These are phyloP conservation scores for Rhagonycha fulva DNA, from an alignment of 2,888 invertebrate genomes.

Conservation along the genomic window DNA sequence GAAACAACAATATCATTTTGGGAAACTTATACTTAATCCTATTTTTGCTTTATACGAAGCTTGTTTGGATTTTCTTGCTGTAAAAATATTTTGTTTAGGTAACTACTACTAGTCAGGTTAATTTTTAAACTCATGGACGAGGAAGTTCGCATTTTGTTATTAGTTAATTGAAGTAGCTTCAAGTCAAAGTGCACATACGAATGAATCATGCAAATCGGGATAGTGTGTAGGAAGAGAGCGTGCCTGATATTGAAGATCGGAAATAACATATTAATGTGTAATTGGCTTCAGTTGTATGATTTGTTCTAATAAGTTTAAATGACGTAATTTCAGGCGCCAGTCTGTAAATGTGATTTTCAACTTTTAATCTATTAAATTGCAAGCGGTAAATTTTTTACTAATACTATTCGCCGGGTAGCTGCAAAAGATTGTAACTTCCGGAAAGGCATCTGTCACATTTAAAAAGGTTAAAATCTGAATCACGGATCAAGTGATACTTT, in stretches of 20 bases:
- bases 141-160: constrained; percentile 21
- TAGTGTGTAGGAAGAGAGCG: constrained; percentile 32
- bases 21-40: background rate
- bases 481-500: background rate
- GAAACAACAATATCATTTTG: background rate
- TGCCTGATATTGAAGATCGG: constrained; percentile 36
- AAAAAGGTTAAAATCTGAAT: background rate
- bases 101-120: background rate
- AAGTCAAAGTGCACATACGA: constrained; percentile 25
- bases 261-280: constrained; percentile 44
- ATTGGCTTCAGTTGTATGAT: constrained; percentile 41
- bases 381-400: background rate
- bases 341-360: constrained; percentile 8
- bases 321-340: constrained; percentile 42
- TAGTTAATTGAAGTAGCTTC: constrained; percentile 15
- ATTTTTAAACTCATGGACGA: background rate
- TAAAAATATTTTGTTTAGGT: background rate
- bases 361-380: background rate
- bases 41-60: no score
- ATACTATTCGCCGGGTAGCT: background rate
- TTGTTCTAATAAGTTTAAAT: constrained; percentile 38
- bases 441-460: background rate
- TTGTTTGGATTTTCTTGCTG: background rate
- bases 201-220: constrained; percentile 33
- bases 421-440: background rate